phyloP scores from a whole-genome alignment of 2,797 vertebrate genomes.

The Craterocephalus amniculus region DNA sequence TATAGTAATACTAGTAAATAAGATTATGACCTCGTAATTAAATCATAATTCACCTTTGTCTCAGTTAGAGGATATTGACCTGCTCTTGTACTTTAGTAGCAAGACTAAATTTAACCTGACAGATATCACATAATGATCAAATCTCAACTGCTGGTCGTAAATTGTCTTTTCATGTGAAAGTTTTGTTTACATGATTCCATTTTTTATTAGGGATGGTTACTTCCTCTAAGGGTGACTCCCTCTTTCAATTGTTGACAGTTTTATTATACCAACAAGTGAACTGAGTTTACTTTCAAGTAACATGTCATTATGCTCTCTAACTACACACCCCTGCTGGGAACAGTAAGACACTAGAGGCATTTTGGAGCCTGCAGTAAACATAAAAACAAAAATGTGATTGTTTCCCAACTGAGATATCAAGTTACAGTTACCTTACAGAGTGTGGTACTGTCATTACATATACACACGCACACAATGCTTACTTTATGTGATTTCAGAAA shows the following conservation, averaged over 20 bases:
- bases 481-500: not conserved
- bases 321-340: not conserved
- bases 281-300: constrained; percentile 17
- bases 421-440: no score
- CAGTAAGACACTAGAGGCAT: constrained; percentile 2
- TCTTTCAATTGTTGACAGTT: constrained; percentile 19
- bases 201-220: constrained; percentile 1
- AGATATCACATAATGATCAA: not conserved
- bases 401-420: constrained; percentile 31
- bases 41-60: no score
- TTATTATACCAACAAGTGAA: constrained; percentile 19
- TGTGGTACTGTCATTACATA: constrained; percentile 15
- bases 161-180: no score
- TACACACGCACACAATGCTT: constrained; percentile 14
- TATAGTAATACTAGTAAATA: no score
- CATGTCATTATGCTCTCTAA: not conserved
- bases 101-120: not conserved
- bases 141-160: no score
- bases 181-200: no score
- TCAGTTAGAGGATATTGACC: no score
- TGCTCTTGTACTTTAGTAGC: not conserved
- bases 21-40: no score
- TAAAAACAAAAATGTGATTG: constrained; percentile 55
- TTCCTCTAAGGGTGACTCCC: constrained; percentile 17
- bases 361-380: constrained; percentile 14